Conservation (phyloP, 2,888 invertebrate genomes). For the Acleris holmiana region DNA sequence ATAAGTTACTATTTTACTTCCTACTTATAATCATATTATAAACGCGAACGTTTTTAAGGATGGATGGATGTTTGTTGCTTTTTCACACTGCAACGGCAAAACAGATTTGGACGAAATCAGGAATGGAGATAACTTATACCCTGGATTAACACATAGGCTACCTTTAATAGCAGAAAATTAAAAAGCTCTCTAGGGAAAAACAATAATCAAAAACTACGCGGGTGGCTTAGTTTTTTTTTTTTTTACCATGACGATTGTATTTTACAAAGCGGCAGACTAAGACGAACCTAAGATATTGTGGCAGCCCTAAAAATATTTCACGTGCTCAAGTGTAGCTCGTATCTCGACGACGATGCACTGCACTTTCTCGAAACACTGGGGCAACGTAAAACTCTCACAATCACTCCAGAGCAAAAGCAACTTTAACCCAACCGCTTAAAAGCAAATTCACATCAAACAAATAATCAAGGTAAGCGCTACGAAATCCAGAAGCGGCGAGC, state of each 20-base stretch:
- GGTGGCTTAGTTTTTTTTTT: too few relatives aligned
- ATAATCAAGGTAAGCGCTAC: slow-evolving; percentile 48
- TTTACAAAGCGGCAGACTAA: not conserved
- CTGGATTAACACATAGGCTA: too few relatives aligned
- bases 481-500: slow-evolving; percentile 43
- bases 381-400: slow-evolving; percentile 49
- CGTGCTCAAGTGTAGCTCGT: slow-evolving; percentile 63
- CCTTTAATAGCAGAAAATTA: too few relatives aligned
- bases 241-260: not conserved
- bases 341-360: slow-evolving; percentile 62
- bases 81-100: too few relatives aligned
- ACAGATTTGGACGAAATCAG: too few relatives aligned
- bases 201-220: too few relatives aligned
- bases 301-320: slow-evolving; percentile 60
- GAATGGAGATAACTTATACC: too few relatives aligned
- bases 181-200: too few relatives aligned
- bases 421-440: slow-evolving; percentile 48
- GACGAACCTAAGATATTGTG: not conserved
- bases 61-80: too few relatives aligned
- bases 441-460: slow-evolving; percentile 47
- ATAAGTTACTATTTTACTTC: too few relatives aligned
- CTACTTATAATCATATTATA: too few relatives aligned
- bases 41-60: too few relatives aligned
- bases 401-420: slow-evolving; percentile 45
- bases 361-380: slow-evolving; percentile 52